Percentiles rank a stretch among this genome's conserved stretches.
phyloP scores from a whole-genome alignment of 2,888 invertebrate species.

The Amitus sp. region DNA sequence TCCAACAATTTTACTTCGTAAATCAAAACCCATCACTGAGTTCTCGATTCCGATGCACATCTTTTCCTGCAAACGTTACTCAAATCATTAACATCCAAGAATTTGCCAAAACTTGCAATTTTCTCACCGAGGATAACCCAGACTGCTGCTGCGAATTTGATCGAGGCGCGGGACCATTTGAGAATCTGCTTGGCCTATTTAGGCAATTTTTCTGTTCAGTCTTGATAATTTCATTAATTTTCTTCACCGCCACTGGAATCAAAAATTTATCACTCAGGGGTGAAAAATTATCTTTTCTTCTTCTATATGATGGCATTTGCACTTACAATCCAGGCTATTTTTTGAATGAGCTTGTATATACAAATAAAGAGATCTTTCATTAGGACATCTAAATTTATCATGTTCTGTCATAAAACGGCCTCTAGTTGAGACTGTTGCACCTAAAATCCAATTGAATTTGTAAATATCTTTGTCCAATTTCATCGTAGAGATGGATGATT shows the following conservation, averaged over 20 bases:
- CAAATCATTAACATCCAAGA: no score
- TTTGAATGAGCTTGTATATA: conserved; percentile 69
- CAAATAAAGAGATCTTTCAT: conserved; percentile 69
- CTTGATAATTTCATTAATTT: conserved; percentile 69
- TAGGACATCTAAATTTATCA: conserved; percentile 66
- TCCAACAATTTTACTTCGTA: conserved; percentile 79
- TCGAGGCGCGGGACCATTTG: conserved; percentile 65
- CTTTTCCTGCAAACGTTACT: conserved; percentile 71
- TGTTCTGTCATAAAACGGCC: conserved; percentile 69
- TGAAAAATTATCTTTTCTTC: no score
- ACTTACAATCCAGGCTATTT: conserved; percentile 66
- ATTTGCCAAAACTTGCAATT: no score
- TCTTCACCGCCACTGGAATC: conserved; percentile 67
- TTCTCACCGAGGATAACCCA: conserved; percentile 57
- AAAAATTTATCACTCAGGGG: no score
- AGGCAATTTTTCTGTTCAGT: conserved; percentile 61
- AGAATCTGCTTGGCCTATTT: conserved; percentile 63
- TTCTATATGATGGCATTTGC: conserved; percentile 3
- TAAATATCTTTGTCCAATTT: no score
- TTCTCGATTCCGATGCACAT: conserved; percentile 81
- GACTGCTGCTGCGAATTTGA: conserved; percentile 67
- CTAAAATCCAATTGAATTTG: conserved; percentile 57
- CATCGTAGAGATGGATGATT: not conserved
- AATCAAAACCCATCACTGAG: conserved; percentile 79
- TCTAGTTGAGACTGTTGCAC: conserved; percentile 70